A percentile compares a stretch with the other conserved stretches of the same genome.
phyloP scores from a whole-genome alignment of 1,140 invertebrate species.

The Episyrphus balteatus region DNA sequence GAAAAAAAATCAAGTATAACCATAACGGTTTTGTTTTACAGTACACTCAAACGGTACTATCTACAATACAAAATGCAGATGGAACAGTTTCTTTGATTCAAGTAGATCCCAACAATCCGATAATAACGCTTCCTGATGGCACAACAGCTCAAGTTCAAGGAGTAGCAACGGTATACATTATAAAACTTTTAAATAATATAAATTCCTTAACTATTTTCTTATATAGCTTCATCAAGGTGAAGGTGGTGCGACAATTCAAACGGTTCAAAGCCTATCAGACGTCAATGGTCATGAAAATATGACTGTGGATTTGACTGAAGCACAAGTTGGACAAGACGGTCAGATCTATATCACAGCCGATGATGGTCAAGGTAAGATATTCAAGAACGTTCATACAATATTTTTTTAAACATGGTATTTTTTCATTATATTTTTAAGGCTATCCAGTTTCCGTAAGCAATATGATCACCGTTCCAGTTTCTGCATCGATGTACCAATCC shows the following conservation, averaged over 20 bases:
- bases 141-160: slow-evolving; percentile 89
- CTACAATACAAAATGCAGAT: slow-evolving; percentile 93
- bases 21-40: slow-evolving; percentile 34
- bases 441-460: slow-evolving; percentile 82
- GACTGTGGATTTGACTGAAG: slow-evolving; percentile 79
- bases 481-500: slow-evolving; percentile 91
- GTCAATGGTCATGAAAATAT: slow-evolving; percentile 56
- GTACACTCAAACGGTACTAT: slow-evolving; percentile 83
- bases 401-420: neutral
- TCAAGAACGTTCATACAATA: too few species aligned
- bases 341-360: slow-evolving; percentile 91
- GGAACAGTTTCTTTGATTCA: slow-evolving; percentile 93
- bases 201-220: neutral
- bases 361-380: slow-evolving; percentile 70
- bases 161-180: slow-evolving; percentile 61
- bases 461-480: slow-evolving; percentile 90
- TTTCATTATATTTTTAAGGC: slow-evolving; percentile 38
- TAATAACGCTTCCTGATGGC: slow-evolving; percentile 90
- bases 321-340: slow-evolving; percentile 77
- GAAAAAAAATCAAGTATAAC: neutral
- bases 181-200: neutral
- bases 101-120: slow-evolving; percentile 87
- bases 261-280: slow-evolving; percentile 54
- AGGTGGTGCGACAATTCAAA: slow-evolving; percentile 56
- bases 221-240: slow-evolving; percentile 69